These are phyloP conservation scores for Drosophila mayri DNA, from an alignment of 1,140 invertebrate species.

Conservation along the genomic window DNA sequence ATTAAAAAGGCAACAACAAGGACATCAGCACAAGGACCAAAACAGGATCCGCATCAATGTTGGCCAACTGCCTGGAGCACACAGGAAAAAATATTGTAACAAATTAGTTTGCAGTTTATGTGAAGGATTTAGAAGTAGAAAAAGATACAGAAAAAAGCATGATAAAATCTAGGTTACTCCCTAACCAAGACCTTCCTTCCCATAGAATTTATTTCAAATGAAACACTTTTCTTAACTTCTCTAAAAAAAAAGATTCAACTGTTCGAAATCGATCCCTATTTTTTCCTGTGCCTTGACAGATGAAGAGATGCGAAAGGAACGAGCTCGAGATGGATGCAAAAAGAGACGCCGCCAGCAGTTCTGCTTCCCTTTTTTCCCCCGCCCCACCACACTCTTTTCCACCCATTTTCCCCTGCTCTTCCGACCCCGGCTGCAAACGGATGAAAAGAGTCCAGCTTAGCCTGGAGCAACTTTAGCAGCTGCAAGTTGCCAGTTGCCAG, in stretches of 20 bases:
- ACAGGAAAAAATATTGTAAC: background rate
- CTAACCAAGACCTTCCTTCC: background rate
- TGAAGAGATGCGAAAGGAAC: constrained; percentile 13
- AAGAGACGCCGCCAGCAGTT: constrained; percentile 27
- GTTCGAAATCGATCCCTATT: background rate
- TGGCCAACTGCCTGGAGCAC: constrained; percentile 29
- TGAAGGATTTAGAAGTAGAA: background rate
- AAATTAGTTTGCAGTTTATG: background rate
- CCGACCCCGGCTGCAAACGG: constrained; percentile 19
- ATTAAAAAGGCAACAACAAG: constrained; percentile 63
- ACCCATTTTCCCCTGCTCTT: constrained; percentile 15
- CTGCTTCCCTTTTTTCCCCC: constrained; percentile 1
- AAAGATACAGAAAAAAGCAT: too few species aligned
- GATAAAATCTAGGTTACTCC: background rate
- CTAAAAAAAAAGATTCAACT: too few species aligned
- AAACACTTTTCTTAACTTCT: background rate
- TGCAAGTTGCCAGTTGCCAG: constrained; percentile 43
- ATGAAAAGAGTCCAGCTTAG: constrained; percentile 60
- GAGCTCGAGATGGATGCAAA: constrained; percentile 11
- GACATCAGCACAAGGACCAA: constrained; percentile 31
- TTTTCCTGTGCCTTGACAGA: constrained; percentile 7
- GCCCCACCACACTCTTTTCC: constrained; percentile 5
- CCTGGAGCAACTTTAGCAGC: constrained; percentile 62
- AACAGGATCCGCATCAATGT: constrained; percentile 42
- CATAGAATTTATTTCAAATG: background rate